Evolutionary conservation across 2,797 vertebrate species (phyloP).

Genomic region (Nasua narica): DNA sequence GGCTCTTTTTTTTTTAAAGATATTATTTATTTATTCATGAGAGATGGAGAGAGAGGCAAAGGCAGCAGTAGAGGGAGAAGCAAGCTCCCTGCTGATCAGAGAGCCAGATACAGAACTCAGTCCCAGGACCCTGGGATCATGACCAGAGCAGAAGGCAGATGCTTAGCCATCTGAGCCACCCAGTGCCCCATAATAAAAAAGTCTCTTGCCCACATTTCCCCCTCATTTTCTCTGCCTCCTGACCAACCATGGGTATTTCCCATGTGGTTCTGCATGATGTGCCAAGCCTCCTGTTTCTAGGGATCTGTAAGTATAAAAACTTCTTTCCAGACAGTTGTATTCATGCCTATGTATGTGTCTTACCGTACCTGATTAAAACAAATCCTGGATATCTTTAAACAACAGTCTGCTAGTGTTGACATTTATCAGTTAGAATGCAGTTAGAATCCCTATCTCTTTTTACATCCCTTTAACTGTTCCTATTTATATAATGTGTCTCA

Average conservation of each 20-base stretch:
- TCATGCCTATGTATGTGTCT: not conserved
- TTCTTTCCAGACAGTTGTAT: not conserved
- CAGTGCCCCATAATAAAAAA: not conserved
- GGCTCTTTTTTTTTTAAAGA: not conserved
- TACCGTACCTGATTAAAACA: not conserved
- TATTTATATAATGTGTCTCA: not conserved
- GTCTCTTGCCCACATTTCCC: not conserved
- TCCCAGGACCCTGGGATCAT: too few relatives aligned
- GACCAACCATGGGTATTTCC: not conserved
- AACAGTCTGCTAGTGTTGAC: too few relatives aligned
- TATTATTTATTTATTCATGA: too few relatives aligned
- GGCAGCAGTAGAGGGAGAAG: too few relatives aligned
- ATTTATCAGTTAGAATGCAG: not conserved
- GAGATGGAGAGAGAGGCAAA: too few relatives aligned
- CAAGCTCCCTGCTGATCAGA: too few relatives aligned
- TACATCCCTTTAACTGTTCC: not conserved
- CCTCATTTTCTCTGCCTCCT: not conserved
- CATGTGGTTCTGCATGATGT: not conserved
- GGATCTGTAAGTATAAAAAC: not conserved
- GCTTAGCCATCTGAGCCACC: too few relatives aligned
- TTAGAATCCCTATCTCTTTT: not conserved
- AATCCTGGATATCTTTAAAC: not conserved
- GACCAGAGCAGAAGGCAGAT: too few relatives aligned
- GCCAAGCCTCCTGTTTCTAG: not conserved
- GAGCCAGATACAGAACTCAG: too few relatives aligned